Conservation (phyloP, 1,140 invertebrate species). For the Agraylea sexmaculata region DNA sequence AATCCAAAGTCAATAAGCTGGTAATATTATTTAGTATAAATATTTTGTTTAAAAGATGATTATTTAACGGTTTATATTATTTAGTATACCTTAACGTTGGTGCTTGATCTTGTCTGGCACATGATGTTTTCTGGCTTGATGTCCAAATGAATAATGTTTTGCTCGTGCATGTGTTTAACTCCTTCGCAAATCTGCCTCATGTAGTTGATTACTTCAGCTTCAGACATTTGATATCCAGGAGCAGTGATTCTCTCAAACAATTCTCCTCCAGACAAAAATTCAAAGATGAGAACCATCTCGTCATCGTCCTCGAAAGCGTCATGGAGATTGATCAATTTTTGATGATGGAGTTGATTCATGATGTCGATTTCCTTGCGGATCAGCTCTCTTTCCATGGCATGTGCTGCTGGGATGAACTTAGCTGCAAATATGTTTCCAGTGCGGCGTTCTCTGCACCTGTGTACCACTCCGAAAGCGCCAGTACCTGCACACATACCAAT, state of each 20-base stretch:
- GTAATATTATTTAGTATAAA: slow-evolving; percentile 5
- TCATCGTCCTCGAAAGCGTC: slow-evolving; percentile 99
- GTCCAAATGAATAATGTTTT: slow-evolving; percentile 96
- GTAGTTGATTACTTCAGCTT: slow-evolving; percentile 98
- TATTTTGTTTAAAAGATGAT: too few relatives aligned
- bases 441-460: slow-evolving; percentile 88
- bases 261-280: slow-evolving; percentile 98
- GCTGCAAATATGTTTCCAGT: slow-evolving; percentile 97
- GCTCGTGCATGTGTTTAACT: slow-evolving; percentile 99
- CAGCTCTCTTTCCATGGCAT: slow-evolving; percentile 90
- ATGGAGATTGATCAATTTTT: slow-evolving; percentile 93
- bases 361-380: slow-evolving; percentile 98
- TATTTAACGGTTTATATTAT: neutral
- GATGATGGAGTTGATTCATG: slow-evolving; percentile 98
- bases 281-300: slow-evolving; percentile 98
- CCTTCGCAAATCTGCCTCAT: slow-evolving; percentile 98
- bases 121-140: slow-evolving; percentile 99
- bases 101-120: slow-evolving; percentile 92
- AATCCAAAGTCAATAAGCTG: slow-evolving; percentile 94
- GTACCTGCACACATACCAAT: slow-evolving; percentile 48
- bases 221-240: slow-evolving; percentile 96
- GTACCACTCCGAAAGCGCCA: slow-evolving; percentile 97
- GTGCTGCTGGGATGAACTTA: slow-evolving; percentile 96
- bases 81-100: slow-evolving; percentile 69
- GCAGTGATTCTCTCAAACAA: slow-evolving; percentile 96